Percentiles rank a stretch among this genome's conserved stretches.
phyloP scores from a whole-genome alignment of 1,140 invertebrate genomes.

The Metaphire vulgaris region DNA sequence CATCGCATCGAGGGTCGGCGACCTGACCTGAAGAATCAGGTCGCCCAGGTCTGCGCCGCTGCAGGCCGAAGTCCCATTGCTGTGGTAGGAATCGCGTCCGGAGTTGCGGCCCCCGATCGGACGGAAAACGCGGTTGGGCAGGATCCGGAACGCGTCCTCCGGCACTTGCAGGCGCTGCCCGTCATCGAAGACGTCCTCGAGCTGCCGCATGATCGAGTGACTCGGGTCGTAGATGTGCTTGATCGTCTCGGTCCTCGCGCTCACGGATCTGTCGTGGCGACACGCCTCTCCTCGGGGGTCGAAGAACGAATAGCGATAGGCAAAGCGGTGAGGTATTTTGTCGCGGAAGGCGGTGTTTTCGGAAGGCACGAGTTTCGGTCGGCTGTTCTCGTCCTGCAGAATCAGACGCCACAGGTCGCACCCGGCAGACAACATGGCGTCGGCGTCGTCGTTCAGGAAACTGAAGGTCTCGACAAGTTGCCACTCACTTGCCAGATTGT shows the following conservation, averaged over 20 bases:
- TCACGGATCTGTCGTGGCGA: neutral
- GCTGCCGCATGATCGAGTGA: neutral
- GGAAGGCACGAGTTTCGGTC: neutral
- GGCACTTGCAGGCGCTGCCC: neutral
- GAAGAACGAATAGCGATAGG: neutral
- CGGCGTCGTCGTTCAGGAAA: neutral
- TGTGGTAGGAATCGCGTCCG: neutral
- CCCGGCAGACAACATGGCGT: neutral
- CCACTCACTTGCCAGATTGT: neutral
- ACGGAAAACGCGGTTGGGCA: neutral
- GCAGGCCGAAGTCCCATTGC: neutral
- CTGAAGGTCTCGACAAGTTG: neutral
- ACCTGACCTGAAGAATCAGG: neutral
- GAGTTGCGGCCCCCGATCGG: neutral
- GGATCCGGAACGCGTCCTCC: neutral
- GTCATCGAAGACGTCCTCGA: neutral
- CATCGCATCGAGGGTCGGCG: neutral
- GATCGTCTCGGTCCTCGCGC: neutral
- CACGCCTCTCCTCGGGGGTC: neutral
- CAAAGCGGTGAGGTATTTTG: neutral
- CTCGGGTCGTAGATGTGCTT: neutral
- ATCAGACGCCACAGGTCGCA: neutral
- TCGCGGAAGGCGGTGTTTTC: neutral
- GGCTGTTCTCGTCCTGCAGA: neutral
- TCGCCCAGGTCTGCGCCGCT: neutral